Conservation (phyloP, 2,888 invertebrate species). For the Hyposoter didymator region DNA sequence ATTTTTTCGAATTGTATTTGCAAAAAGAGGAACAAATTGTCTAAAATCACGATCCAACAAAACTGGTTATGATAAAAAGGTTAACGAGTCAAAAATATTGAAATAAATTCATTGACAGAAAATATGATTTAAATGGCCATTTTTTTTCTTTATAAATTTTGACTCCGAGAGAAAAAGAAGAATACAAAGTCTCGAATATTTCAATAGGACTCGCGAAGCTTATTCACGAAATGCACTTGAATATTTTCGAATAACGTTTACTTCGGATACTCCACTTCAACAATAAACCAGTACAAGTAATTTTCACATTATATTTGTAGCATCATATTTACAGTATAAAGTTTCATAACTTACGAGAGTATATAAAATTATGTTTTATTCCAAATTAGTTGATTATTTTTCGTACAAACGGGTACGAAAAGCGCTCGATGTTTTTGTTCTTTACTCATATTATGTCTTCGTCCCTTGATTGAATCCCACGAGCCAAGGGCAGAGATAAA, state of each 20-base stretch:
- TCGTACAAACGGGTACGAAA: slow-evolving; percentile 64
- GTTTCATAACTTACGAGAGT: slow-evolving; percentile 73
- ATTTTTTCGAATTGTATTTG: too few species aligned
- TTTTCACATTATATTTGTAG: slow-evolving; percentile 70
- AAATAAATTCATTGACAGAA: background rate
- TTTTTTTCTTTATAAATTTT: background rate
- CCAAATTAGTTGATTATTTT: slow-evolving; percentile 63
- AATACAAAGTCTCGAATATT: background rate
- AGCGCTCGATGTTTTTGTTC: slow-evolving; percentile 57
- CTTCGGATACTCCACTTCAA: slow-evolving; percentile 72
- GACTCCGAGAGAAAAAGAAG: background rate
- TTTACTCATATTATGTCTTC: background rate
- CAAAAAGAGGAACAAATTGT: too few species aligned
- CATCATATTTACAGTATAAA: slow-evolving; percentile 73
- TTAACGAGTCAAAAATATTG: background rate
- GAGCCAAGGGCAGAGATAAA: slow-evolving; percentile 26
- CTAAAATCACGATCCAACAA: background rate
- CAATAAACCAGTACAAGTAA: slow-evolving; percentile 74
- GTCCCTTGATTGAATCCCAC: slow-evolving; percentile 12
- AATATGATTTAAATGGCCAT: background rate
- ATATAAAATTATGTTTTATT: slow-evolving; percentile 74
- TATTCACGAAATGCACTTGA: slow-evolving; percentile 16
- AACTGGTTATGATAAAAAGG: background rate
- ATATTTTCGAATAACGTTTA: slow-evolving; percentile 73
- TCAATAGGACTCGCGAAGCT: too few species aligned